A percentile compares a stretch with the other conserved stretches of the same genome.
phyloP scores from a whole-genome alignment of 2,113 vertebrate genomes.

The Rattus norvegicus region DNA sequence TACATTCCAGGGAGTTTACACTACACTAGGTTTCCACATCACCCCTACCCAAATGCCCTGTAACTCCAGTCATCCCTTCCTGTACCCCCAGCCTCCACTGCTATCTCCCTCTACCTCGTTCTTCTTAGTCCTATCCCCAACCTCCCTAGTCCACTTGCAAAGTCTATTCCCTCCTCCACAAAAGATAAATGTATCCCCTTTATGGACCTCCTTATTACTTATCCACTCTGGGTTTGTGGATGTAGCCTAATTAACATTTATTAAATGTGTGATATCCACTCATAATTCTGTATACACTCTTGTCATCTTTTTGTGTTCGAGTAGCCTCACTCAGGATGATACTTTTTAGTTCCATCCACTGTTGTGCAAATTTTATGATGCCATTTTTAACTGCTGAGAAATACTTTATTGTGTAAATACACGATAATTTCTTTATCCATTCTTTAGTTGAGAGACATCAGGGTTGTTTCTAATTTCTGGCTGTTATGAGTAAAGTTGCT shows the following conservation, averaged over 20 bases:
- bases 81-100: background rate
- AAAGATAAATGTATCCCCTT: background rate
- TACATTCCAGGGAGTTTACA: background rate
- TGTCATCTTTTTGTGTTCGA: background rate
- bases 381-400: background rate
- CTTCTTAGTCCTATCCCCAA: background rate
- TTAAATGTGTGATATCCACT: background rate
- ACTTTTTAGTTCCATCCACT: background rate
- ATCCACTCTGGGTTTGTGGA: background rate
- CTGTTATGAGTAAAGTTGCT: background rate
- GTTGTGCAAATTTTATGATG: background rate
- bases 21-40: background rate
- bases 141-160: background rate
- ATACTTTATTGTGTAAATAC: background rate
- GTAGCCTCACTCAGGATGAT: background rate
- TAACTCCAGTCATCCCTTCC: background rate
- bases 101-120: background rate
- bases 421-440: background rate
- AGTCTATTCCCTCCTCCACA: background rate
- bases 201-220: background rate
- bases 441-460: background rate
- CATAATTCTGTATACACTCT: background rate
- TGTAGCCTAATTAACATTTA: background rate
- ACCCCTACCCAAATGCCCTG: background rate
- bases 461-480: background rate